Evolutionary conservation across 53 echinoderm and acorn worm genomes (phyloP).

Genomic region (Pentamera pediparva): DNA sequence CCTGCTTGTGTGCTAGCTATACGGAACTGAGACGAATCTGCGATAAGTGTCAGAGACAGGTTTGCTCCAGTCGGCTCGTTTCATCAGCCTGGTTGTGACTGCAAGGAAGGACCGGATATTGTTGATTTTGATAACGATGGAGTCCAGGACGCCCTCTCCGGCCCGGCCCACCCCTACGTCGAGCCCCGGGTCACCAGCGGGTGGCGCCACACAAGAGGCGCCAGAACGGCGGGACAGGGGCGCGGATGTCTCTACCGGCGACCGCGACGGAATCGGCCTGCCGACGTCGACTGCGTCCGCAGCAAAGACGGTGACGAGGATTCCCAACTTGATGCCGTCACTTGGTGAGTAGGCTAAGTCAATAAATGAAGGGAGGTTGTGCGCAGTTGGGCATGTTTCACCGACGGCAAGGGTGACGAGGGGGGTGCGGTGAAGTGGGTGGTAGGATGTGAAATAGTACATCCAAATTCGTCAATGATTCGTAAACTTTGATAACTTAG

Average conservation of each 20-base stretch:
- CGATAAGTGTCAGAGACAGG: too few relatives aligned
- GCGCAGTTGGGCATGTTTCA: too few relatives aligned
- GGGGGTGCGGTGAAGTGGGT: too few relatives aligned
- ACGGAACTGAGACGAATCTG: too few relatives aligned
- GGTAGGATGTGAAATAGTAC: too few relatives aligned
- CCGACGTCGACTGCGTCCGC: neutral
- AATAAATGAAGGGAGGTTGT: too few relatives aligned
- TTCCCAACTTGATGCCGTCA: constrained; percentile 14
- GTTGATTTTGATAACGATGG: too few relatives aligned
- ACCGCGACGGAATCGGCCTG: neutral
- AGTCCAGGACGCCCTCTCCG: neutral
- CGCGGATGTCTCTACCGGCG: neutral
- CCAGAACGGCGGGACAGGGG: neutral
- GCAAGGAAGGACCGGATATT: neutral
- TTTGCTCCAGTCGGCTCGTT: too few relatives aligned
- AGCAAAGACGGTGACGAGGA: neutral
- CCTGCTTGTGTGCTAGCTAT: too few relatives aligned
- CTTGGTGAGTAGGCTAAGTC: constrained; percentile 26
- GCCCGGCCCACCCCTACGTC: neutral
- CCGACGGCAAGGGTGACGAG: too few relatives aligned
- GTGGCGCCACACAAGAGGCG: neutral
- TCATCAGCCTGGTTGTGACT: neutral
- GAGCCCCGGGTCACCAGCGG: neutral
- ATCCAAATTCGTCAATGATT: too few relatives aligned
- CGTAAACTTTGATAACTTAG: too few relatives aligned